Evolutionary conservation across 92 coral and sea anemone species (phyloP).

Genomic region (Virgularia gustaviana): DNA sequence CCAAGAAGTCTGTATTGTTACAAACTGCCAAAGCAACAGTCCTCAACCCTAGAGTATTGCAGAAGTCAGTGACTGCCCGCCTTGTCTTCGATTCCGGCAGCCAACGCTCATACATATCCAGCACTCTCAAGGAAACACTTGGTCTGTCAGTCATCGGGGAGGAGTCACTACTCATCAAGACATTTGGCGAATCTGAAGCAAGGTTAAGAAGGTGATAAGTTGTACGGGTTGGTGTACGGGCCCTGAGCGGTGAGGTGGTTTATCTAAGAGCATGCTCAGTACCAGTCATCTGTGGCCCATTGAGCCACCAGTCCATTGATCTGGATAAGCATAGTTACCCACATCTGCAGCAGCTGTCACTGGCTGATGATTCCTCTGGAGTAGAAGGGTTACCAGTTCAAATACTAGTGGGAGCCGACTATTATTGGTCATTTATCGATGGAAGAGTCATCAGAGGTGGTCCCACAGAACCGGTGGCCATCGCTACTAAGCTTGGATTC

Average conservation of each 20-base stretch:
- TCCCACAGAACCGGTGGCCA: slow-evolving; percentile 39
- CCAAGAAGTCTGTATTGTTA: background rate
- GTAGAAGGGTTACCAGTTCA: slow-evolving; percentile 7
- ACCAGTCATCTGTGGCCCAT: slow-evolving; percentile 45
- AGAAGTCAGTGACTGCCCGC: background rate
- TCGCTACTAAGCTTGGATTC: slow-evolving; percentile 37
- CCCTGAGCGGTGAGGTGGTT: slow-evolving; percentile 7
- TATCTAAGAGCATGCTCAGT: slow-evolving; percentile 35
- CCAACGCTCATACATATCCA: background rate
- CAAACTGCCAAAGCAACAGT: background rate
- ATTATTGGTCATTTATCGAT: slow-evolving; percentile 27
- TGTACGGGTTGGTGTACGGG: slow-evolving; percentile 26
- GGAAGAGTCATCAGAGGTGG: slow-evolving; percentile 26
- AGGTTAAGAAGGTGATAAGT: slow-evolving; percentile 25
- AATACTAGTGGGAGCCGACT: slow-evolving; percentile 40
- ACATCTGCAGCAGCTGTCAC: slow-evolving; percentile 32
- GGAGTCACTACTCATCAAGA: slow-evolving; percentile 18
- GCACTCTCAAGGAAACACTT: background rate
- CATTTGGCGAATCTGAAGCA: slow-evolving; percentile 22
- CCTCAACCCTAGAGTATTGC: background rate
- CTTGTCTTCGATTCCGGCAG: background rate
- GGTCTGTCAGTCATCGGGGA: slow-evolving; percentile 12
- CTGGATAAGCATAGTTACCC: slow-evolving; percentile 15
- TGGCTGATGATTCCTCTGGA: slow-evolving; percentile 29
- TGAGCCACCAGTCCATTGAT: slow-evolving; percentile 21